Evolutionary conservation across 2,113 vertebrate genomes (phyloP).

Genomic region (Emydocephalus ijimae): DNA sequence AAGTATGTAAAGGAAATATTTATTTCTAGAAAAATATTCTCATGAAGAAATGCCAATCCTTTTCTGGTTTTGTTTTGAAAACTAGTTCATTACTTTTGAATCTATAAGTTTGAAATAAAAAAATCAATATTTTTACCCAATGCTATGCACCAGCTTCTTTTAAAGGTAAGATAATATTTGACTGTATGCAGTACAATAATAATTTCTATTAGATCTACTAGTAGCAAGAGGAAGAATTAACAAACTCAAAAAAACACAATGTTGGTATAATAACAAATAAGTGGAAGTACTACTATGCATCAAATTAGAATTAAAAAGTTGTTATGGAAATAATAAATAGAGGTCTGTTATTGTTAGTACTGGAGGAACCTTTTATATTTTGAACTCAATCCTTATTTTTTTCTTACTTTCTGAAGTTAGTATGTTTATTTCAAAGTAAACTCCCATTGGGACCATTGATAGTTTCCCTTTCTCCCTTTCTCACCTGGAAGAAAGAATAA

Average conservation of each 20-base stretch:
- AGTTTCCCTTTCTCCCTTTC: neutral
- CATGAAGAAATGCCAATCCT: neutral
- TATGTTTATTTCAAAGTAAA: neutral
- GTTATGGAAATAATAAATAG: neutral
- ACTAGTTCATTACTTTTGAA: neutral
- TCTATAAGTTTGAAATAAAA: neutral
- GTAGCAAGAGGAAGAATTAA: neutral
- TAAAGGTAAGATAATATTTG: neutral
- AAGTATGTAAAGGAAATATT: neutral
- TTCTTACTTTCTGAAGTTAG: neutral
- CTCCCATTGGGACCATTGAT: neutral
- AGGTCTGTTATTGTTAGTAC: neutral
- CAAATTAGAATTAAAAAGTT: neutral
- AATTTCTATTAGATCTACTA: neutral
- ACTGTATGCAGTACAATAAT: neutral
- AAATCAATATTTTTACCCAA: neutral
- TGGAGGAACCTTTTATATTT: neutral
- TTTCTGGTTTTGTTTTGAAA: neutral
- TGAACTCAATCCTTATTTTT: neutral
- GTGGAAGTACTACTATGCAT: neutral
- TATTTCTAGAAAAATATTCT: neutral
- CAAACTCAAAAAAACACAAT: neutral
- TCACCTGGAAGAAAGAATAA: neutral
- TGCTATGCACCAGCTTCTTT: neutral
- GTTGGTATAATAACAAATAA: neutral